phyloP scores from a whole-genome alignment of 2,113 vertebrate species.

The Elgaria multicarinata region DNA sequence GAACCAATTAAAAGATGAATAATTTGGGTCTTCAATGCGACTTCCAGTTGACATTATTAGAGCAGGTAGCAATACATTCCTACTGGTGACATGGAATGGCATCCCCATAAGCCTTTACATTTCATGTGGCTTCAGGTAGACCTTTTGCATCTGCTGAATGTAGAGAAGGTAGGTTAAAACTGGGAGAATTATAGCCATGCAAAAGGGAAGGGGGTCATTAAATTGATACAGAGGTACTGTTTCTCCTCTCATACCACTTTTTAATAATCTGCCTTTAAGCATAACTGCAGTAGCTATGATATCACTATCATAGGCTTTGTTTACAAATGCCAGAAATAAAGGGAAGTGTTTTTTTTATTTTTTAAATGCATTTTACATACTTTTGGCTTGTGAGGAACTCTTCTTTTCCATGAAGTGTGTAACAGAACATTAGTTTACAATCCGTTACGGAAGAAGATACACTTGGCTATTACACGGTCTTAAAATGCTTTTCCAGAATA shows the following conservation, averaged over 20 bases:
- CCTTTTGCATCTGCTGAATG: not conserved
- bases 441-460: not conserved
- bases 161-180: not conserved
- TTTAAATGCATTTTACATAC: not conserved
- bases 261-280: not conserved
- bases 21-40: not conserved
- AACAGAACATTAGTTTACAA: not conserved
- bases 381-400: not conserved
- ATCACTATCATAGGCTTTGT: accelerated
- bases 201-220: not conserved
- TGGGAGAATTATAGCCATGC: not conserved
- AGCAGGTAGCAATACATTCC: not conserved
- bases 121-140: not conserved
- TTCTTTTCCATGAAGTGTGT: not conserved
- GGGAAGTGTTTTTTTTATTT: not conserved
- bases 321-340: not conserved
- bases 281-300: not conserved
- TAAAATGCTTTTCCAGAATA: not conserved
- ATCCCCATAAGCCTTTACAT: not conserved
- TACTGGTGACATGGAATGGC: not conserved
- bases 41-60: not conserved
- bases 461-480: not conserved
- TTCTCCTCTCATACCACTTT: not conserved
- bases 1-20: not conserved
- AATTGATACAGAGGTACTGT: not conserved